A percentile compares a stretch with the other conserved stretches of the same genome.
Conservation (phyloP, 2,113 vertebrate genomes). For the Etheostoma spectabile region DNA sequence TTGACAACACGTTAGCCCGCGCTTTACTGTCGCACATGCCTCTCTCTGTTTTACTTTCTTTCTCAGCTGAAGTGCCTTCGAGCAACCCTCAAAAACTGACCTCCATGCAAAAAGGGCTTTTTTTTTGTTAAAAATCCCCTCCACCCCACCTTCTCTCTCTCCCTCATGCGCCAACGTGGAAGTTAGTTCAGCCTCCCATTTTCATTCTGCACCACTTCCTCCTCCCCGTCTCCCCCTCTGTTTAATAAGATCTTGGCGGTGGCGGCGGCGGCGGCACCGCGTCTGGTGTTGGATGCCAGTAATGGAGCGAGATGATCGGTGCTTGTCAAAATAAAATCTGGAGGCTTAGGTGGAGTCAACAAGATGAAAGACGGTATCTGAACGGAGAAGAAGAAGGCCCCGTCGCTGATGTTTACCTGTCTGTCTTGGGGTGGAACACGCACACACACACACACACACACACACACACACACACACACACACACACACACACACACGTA, state of each 20-base stretch:
- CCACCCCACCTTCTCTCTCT: neutral
- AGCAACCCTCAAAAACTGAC: slow-evolving; percentile 1
- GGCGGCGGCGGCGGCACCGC: neutral
- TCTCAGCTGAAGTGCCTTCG: neutral
- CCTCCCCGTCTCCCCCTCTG: slow-evolving; percentile 24
- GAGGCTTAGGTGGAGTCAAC: slow-evolving; percentile 73
- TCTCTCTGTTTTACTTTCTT: slow-evolving; percentile 7
- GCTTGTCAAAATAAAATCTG: slow-evolving; percentile 77
- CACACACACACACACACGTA: slow-evolving; percentile 8
- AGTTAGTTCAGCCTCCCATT: slow-evolving; percentile 50
- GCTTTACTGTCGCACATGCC: slow-evolving; percentile 28
- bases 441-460: slow-evolving; percentile 3
- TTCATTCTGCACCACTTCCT: slow-evolving; percentile 55
- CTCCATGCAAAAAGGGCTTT: neutral
- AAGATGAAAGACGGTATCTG: slow-evolving; percentile 65
- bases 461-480: neutral
- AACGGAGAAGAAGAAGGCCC: slow-evolving; percentile 17
- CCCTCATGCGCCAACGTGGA: neutral
- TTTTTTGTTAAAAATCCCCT: slow-evolving; percentile 19
- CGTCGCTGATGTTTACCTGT: slow-evolving; percentile 60
- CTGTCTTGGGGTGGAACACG: slow-evolving; percentile 33
- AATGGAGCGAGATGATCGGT: slow-evolving; percentile 60
- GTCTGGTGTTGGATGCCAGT: slow-evolving; percentile 49
- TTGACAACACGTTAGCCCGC: slow-evolving; percentile 62
- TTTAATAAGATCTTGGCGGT: slow-evolving; percentile 64